phyloP scores from a whole-genome alignment of 2,797 vertebrate species.

The Chromobotia macracanthus region DNA sequence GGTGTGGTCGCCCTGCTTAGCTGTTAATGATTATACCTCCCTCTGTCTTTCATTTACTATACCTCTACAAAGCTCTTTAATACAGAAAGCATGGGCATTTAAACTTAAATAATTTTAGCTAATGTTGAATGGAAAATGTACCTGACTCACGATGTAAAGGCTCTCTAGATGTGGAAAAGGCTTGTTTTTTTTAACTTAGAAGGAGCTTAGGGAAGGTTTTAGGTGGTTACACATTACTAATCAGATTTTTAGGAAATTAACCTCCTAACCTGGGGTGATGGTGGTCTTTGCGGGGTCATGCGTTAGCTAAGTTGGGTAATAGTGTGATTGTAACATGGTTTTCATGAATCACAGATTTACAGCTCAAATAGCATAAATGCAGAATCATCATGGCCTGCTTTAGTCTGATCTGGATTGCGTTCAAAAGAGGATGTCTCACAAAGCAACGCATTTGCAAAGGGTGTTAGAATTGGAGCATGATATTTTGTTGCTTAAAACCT shows the following conservation, averaged over 20 bases:
- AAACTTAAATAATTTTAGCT: conserved; percentile 46
- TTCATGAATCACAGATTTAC: conserved; percentile 27
- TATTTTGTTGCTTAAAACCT: neutral
- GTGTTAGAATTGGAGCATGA: neutral
- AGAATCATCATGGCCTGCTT: conserved; percentile 8
- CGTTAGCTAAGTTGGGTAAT: conserved; percentile 18
- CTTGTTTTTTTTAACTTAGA: neutral
- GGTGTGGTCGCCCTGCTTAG: conserved; percentile 62
- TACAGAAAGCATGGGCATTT: conserved; percentile 32
- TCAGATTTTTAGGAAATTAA: conserved; percentile 4
- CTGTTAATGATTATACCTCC: conserved; percentile 63
- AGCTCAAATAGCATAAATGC: conserved; percentile 3
- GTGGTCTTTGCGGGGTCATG: neutral
- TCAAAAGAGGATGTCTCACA: neutral
- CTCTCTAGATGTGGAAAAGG: conserved; percentile 5
- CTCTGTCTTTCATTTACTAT: conserved; percentile 58
- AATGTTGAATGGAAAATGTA: conserved; percentile 45
- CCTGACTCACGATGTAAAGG: conserved; percentile 27
- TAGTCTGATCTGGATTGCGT: neutral
- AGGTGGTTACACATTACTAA: neutral
- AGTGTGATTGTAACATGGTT: neutral
- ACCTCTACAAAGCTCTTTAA: conserved; percentile 51
- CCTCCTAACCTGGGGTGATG: neutral
- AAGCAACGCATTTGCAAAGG: neutral
- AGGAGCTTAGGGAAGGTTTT: neutral